Conservation (phyloP, 2,888 invertebrate genomes). For the Ganaspis brasiliensis region DNA sequence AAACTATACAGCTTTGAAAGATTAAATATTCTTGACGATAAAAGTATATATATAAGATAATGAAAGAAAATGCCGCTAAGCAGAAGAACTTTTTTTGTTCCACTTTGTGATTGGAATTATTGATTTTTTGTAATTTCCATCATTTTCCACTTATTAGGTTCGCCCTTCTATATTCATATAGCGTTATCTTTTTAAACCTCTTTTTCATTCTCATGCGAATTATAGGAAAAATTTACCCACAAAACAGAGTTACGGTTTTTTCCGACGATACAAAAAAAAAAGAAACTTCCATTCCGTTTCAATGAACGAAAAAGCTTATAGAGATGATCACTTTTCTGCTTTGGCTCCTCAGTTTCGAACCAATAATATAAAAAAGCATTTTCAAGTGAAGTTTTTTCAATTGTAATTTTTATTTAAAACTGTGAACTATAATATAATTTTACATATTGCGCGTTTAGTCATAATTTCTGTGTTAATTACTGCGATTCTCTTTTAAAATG, state of each 20-base stretch:
- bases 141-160: constrained; percentile 22
- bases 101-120: background rate
- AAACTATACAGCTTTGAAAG: too few species aligned
- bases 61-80: constrained; percentile 1
- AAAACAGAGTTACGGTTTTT: constrained; percentile 16
- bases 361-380: background rate
- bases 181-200: constrained; percentile 3
- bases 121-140: constrained; percentile 23
- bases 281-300: background rate
- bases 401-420: too few species aligned
- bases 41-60: background rate
- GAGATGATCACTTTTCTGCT: background rate
- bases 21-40: background rate
- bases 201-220: background rate
- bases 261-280: background rate
- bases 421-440: too few species aligned
- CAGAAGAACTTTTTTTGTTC: constrained; percentile 2
- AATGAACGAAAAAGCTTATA: constrained; percentile 4
- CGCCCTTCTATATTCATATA: background rate
- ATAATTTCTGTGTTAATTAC: too few species aligned
- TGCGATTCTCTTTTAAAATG: too few species aligned
- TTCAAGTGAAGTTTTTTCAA: too few species aligned
- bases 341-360: background rate
- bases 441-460: too few species aligned
- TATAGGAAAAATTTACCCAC: constrained; percentile 12